Percentiles rank a stretch among this genome's conserved stretches.
Evolutionary conservation across 2,113 vertebrate genomes (phyloP).

Genomic region (Albula glossodonta): DNA sequence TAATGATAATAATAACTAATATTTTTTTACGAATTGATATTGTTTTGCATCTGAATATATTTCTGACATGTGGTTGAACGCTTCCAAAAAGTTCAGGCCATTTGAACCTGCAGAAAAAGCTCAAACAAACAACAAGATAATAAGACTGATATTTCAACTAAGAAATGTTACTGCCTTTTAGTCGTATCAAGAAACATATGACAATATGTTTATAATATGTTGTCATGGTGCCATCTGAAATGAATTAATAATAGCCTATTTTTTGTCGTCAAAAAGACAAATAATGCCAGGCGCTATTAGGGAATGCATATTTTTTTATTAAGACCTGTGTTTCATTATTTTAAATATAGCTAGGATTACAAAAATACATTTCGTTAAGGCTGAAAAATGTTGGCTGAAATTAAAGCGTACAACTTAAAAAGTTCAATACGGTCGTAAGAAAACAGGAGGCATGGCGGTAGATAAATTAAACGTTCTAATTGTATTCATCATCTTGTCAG

Average conservation of each 20-base stretch:
- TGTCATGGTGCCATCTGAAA: too few relatives aligned
- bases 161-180: neutral
- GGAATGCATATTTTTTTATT: neutral
- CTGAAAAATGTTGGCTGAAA: neutral
- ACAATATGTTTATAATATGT: too few relatives aligned
- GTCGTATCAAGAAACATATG: too few relatives aligned
- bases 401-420: neutral
- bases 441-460: neutral
- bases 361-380: too few relatives aligned
- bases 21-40: neutral
- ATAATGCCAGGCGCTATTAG: neutral
- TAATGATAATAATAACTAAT: neutral
- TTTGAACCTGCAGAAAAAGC: neutral
- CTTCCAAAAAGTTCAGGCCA: neutral
- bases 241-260: too few relatives aligned
- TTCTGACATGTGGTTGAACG: neutral
- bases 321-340: too few relatives aligned
- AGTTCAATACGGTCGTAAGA: neutral
- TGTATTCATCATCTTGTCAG: neutral
- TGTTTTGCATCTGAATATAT: neutral
- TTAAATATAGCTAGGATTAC: too few relatives aligned
- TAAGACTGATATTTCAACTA: neutral
- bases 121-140: neutral
- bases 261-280: too few relatives aligned
- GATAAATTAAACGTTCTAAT: neutral